Percentiles rank a stretch among this genome's conserved stretches.
These are phyloP conservation scores for Lasioglossum calceatum DNA, from an alignment of 2,888 invertebrate genomes.

Conservation along the genomic window DNA sequence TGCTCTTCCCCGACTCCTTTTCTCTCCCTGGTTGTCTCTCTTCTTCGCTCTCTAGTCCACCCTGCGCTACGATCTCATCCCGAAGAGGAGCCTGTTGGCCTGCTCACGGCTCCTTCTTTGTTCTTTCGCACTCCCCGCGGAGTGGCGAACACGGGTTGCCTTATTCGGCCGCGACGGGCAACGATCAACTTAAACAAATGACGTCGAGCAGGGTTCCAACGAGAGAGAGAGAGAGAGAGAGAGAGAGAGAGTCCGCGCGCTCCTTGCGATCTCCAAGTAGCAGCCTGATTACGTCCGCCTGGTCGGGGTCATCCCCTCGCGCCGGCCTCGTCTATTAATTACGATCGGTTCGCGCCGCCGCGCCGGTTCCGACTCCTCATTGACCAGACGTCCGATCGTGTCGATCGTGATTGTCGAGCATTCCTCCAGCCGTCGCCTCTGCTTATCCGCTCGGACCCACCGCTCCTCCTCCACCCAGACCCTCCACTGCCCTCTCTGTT, in stretches of 20 bases:
- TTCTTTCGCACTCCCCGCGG: conserved; percentile 77
- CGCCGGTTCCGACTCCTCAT: conserved; percentile 6
- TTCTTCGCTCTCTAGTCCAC: conserved; percentile 40
- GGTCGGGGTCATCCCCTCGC: conserved; percentile 58
- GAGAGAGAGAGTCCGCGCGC: background rate
- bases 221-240: too few species aligned
- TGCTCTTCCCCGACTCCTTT: conserved; percentile 46
- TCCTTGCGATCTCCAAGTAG: conserved; percentile 20
- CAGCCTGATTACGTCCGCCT: conserved; percentile 62
- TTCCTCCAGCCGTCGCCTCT: conserved; percentile 23
- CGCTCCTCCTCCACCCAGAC: conserved; percentile 19
- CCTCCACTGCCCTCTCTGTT: background rate
- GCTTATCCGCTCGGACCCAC: conserved; percentile 26
- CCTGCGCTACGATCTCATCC: conserved; percentile 57
- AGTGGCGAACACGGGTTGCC: conserved; percentile 72
- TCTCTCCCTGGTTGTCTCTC: conserved; percentile 24
- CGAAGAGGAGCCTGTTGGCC: conserved; percentile 31
- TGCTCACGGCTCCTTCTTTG: conserved; percentile 72
- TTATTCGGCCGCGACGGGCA: conserved; percentile 74
- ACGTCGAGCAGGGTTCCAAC: conserved; percentile 59
- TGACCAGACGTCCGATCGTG: conserved; percentile 55
- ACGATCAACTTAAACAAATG: conserved; percentile 77
- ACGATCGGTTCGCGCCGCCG: conserved; percentile 57
- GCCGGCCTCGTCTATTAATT: conserved; percentile 71
- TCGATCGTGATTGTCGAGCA: conserved; percentile 65